Evolutionary conservation across 2,888 invertebrate genomes (phyloP).

Genomic region (Polylopha cassiicola): DNA sequence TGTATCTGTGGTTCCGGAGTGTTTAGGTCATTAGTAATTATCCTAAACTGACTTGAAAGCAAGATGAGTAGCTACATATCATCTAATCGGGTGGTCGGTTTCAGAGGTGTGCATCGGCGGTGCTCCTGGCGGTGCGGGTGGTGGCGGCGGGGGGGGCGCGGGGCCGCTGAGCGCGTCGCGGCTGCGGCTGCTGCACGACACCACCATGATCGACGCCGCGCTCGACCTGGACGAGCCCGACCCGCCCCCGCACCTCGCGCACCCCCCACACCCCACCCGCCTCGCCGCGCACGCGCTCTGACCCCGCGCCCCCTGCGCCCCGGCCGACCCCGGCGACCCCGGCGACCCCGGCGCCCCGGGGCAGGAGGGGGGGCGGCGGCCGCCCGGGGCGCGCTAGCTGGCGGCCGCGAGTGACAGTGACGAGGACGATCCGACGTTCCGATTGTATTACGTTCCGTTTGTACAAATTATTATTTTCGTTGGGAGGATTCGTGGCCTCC

Average conservation of each 20-base stretch:
- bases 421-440: slow-evolving; percentile 5
- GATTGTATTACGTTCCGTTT: slow-evolving; percentile 3
- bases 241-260: slow-evolving; percentile 45
- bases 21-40: too few species aligned
- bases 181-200: slow-evolving; percentile 87
- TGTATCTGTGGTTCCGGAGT: too few species aligned
- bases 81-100: too few species aligned
- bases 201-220: slow-evolving; percentile 94
- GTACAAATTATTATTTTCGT: slow-evolving; percentile 15
- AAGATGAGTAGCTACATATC: too few species aligned
- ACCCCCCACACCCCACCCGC: slow-evolving; percentile 16
- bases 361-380: slow-evolving; percentile 25
- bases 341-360: slow-evolving; percentile 17
- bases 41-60: too few species aligned
- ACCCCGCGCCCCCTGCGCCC: slow-evolving; percentile 21
- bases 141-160: slow-evolving; percentile 33
- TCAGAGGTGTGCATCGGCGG: slow-evolving; percentile 34
- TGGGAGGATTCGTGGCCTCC: slow-evolving; percentile 18
- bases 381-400: slow-evolving; percentile 25
- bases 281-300: slow-evolving; percentile 22
- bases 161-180: slow-evolving; percentile 81
- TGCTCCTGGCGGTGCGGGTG: slow-evolving; percentile 28
- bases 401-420: slow-evolving; percentile 15
- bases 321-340: slow-evolving; percentile 14
- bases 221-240: slow-evolving; percentile 92